A percentile compares a stretch with the other conserved stretches of the same genome.
These are phyloP conservation scores for Coreoperca whiteheadi DNA, from an alignment of 2,113 vertebrate species.

Conservation along the genomic window DNA sequence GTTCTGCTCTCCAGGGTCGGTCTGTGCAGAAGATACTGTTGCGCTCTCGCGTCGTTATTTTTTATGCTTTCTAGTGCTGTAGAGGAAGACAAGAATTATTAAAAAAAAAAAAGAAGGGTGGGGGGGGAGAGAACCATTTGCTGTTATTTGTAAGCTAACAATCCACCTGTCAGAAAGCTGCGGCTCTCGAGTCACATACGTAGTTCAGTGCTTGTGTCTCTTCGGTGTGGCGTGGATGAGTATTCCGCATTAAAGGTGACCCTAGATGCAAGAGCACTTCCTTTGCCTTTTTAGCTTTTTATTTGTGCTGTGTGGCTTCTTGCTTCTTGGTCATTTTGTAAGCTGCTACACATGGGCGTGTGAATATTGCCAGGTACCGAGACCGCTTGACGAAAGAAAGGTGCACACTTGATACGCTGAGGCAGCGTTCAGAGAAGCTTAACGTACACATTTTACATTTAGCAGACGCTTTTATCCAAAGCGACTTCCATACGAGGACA, in stretches of 20 bases:
- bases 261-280: constrained; percentile 63
- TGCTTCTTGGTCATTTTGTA: no score
- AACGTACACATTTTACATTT: no score
- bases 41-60: constrained; percentile 65
- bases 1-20: constrained; percentile 68
- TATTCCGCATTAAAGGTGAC: constrained; percentile 75
- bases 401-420: background rate
- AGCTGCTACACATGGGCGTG: no score
- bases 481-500: no score
- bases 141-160: constrained; percentile 65
- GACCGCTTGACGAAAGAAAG: no score
- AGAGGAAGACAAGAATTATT: constrained; percentile 7
- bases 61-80: constrained; percentile 63
- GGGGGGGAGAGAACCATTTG: no score
- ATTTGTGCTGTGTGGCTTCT: constrained; percentile 33
- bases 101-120: background rate
- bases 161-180: background rate
- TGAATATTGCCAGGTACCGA: background rate
- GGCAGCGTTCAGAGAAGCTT: background rate
- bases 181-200: constrained; percentile 52
- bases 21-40: constrained; percentile 69
- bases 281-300: constrained; percentile 43
- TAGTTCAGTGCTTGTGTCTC: constrained; percentile 72
- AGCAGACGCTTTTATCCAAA: no score
- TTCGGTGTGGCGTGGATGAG: constrained; percentile 66